A percentile compares a stretch with the other conserved stretches of the same genome.
phyloP scores from a whole-genome alignment of 2,113 vertebrate species.

The Scomber scombrus region DNA sequence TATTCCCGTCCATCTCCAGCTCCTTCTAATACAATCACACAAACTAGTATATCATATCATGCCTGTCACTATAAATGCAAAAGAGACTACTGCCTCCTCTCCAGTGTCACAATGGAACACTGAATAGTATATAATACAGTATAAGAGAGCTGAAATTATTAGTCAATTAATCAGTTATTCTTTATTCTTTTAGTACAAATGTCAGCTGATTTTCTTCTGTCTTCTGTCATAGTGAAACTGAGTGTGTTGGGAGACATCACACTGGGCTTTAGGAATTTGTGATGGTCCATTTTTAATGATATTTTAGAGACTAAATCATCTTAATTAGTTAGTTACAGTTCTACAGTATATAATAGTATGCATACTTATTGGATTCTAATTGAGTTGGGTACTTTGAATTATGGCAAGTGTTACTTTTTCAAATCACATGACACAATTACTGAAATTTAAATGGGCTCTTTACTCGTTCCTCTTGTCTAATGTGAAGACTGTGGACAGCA shows the following conservation, averaged over 20 bases:
- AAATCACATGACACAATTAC: no score
- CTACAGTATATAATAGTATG: not conserved
- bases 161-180: not conserved
- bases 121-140: not conserved
- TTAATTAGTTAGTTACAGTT: not conserved
- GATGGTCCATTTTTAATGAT: no score
- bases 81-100: not conserved
- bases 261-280: no score
- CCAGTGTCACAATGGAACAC: not conserved
- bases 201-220: not conserved
- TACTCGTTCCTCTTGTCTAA: no score
- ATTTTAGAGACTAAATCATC: no score
- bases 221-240: no score
- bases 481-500: no score
- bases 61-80: not conserved
- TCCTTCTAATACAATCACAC: not conserved
- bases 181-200: not conserved
- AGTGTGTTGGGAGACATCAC: no score
- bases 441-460: no score
- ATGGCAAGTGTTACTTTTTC: not conserved
- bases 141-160: not conserved
- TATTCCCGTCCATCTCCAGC: slow-evolving; percentile 4
- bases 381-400: not conserved
- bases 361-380: not conserved
- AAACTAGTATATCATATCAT: not conserved